Evolutionary conservation across 2,888 invertebrate genomes (phyloP), one percentile per base, ranked within the genome.

Genomic region (Caenorhabditis sulstoni): DNA sequence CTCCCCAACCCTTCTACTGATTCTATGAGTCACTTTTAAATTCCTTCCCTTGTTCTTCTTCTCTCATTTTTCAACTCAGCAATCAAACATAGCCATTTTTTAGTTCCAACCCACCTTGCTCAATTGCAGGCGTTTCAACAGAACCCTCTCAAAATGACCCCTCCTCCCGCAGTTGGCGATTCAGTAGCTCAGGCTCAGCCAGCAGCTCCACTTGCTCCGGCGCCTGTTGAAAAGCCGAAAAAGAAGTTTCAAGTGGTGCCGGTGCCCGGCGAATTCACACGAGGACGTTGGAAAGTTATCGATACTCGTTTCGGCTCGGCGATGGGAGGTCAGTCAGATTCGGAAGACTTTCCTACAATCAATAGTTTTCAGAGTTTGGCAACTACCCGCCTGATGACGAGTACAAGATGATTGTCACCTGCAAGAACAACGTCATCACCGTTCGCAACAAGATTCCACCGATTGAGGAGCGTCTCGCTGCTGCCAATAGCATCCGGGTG

Each of bases 261-360:
- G 8, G 86, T 88, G 9, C 87, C 88, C 5, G 87, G 87, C 8
- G 85, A 86, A 8, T 88, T 88, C 68, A 84, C 86, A 12, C 82
- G 88, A n/a, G 88, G 88, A 4, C 81, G 88, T 8, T 88, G 88
- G 88, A 86, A 87, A 64, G 87, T 87, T 50, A 61, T 68, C 11
- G 79, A 79, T 20, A 79, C 79, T 3, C 45, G 79, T 52, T 73
- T 73, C 29, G 73, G 73, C n/a, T 79, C 77, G 16, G 65, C 79
- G 5, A 68, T 67, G 67, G 79, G 79, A 65, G 70, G 76, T 76
- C 14, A 35, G 76, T 50, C 9, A 11, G 22, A n/a, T 45, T 70
- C 44, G n/a, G 14, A 4, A 37, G 20, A 11, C 4, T 53, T 18
- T 14, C 22, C 11, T 22, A 1, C 9, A 59, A 16, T 22, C 8